Conservation (phyloP, 1,140 invertebrate species). For the Lepidurus packardi region DNA sequence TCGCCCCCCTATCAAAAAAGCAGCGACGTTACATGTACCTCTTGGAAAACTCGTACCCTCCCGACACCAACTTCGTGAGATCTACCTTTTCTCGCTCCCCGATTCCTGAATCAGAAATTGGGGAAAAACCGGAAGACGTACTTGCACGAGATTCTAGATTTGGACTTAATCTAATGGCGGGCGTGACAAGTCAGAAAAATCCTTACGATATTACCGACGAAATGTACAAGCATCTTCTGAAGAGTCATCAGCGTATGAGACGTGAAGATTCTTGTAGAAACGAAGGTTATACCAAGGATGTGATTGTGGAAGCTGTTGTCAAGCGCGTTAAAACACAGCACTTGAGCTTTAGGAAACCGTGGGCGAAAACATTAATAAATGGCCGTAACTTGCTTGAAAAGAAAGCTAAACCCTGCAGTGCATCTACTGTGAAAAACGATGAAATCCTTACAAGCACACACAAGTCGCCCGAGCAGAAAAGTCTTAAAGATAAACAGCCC, state of each 20-base stretch:
- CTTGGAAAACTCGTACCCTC: conserved; percentile 47
- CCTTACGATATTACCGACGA: conserved; percentile 60
- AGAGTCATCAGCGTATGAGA: conserved; percentile 47
- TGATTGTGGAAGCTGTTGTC: conserved; percentile 24
- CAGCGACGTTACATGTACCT: conserved; percentile 46
- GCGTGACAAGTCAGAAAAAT: conserved; percentile 46
- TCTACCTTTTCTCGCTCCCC: conserved; percentile 44
- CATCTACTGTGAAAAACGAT: too few species aligned
- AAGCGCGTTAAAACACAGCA: conserved; percentile 14
- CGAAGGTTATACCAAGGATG: conserved; percentile 2
- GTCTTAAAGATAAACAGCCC: conserved; percentile 25
- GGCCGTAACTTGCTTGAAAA: conserved; percentile 1
- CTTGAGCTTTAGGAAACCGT: conserved; percentile 16
- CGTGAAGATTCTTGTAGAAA: conserved; percentile 23
- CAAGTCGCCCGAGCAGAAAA: conserved; percentile 26
- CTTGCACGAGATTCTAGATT: conserved; percentile 38
- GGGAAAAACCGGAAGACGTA: conserved; percentile 10
- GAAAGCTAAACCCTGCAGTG: conserved; percentile 17
- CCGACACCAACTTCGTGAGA: conserved; percentile 48
- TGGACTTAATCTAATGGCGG: conserved; percentile 47
- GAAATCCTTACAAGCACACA: background rate
- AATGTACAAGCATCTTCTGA: conserved; percentile 59
- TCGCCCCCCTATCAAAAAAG: conserved; percentile 49
- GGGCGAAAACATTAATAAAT: background rate
- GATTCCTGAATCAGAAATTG: conserved; percentile 26